Evolutionary conservation across 2,113 vertebrate species (phyloP), one percentile per base, ranked within the genome.

Genomic region (Aphelocoma coerulescens): DNA sequence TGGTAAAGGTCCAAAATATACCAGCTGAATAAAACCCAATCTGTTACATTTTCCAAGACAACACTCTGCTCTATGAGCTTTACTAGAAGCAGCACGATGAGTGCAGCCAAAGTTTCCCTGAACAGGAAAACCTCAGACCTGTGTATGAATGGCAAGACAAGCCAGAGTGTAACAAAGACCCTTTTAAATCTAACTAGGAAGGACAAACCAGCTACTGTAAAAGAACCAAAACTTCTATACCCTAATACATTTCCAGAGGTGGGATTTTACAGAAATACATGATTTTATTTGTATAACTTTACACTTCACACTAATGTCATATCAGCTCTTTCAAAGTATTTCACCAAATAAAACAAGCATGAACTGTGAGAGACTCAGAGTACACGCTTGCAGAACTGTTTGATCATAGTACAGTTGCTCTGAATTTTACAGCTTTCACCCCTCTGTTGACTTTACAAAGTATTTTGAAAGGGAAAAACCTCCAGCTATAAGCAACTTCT

Each of bases 191-290:
- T 30, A 71, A 68, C 46, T 58, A 28, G 48, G 33, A 37, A 88
- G n/a, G 62, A 92, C 91, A 96, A 90, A 85, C 33, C 18, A 63
- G 61, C 76, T 78, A 86, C 90, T 92, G 88, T 87, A 79, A 89
- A 87, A 96, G 71, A 86, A 89, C 11, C n/a, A 46, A 37, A 77
- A 80, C 30, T 71, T 77, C 63, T 58, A 2, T 21, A 58, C 7
- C 37, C 46, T 20, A 52, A 65, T 5, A 30, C 13, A 32, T 71
- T 91, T 71, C 57, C 75, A 91, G 75, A 88, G 44, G 37, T 58
- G 23, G 16, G 13, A 48, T 44, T 84, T 81, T 54, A 61, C 5
- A 76, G 76, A 33, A 84, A 95, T n/a, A 58, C 11, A 33, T 44
- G 4, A 72, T 48, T 89, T 66, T 63, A 71, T 75, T 81, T 88